These are phyloP conservation scores for Sminthurinus aureus DNA, from an alignment of 2,888 invertebrate species.

Conservation along the genomic window DNA sequence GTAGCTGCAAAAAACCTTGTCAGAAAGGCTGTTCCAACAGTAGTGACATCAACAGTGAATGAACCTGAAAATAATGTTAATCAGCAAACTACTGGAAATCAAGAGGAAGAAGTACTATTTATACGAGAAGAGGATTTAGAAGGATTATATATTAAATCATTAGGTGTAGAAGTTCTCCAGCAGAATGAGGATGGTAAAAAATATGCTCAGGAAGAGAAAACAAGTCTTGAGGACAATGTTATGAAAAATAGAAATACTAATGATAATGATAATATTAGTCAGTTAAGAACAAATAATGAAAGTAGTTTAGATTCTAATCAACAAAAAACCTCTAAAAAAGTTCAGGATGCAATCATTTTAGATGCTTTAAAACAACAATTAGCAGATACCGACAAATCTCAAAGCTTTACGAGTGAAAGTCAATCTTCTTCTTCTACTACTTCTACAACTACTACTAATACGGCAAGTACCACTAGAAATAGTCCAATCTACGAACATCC, in stretches of 20 bases:
- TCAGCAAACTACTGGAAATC: background rate
- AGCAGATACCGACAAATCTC: background rate
- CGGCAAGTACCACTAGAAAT: background rate
- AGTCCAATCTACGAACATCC: background rate
- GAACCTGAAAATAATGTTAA: background rate
- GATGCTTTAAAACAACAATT: conserved; percentile 20
- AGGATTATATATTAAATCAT: conserved; percentile 51
- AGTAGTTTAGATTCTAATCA: background rate
- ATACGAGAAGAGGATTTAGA: conserved; percentile 58
- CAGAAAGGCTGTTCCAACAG: background rate
- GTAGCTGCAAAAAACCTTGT: conserved; percentile 44
- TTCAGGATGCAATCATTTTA: background rate
- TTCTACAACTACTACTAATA: background rate
- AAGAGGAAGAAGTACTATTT: conserved; percentile 49
- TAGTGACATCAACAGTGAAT: background rate
- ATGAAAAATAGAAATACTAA: background rate
- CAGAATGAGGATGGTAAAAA: conserved; percentile 52
- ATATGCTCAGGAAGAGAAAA: conserved; percentile 24
- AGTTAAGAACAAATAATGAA: background rate
- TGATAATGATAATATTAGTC: background rate
- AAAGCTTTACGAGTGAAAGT: too few relatives aligned
- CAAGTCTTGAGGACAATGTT: background rate
- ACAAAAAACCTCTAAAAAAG: background rate
- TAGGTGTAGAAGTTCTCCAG: conserved; percentile 56
- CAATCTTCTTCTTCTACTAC: background rate